A percentile compares a stretch with the other conserved stretches of the same genome.
Conservation (phyloP, 30 jellyfish, hydroid and myxozoan genomes). For the Pelagia noctiluca region DNA sequence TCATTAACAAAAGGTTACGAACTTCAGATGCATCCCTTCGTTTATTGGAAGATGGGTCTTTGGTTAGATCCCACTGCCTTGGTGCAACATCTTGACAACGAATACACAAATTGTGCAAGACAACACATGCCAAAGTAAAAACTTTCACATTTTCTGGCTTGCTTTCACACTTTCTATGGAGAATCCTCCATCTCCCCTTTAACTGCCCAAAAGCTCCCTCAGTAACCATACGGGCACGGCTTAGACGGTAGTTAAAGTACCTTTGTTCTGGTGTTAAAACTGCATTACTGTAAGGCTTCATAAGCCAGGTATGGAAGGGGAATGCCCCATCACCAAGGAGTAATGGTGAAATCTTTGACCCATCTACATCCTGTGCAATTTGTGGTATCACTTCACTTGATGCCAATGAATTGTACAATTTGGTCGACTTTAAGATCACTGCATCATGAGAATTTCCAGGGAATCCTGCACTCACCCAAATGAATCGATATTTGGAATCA, state of each 20-base stretch:
- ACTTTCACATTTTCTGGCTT: slow-evolving; percentile 62
- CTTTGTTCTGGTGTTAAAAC: slow-evolving; percentile 50
- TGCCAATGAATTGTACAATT: slow-evolving; percentile 41
- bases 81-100: slow-evolving; percentile 68
- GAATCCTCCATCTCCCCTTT: slow-evolving; percentile 63
- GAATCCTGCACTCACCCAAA: slow-evolving; percentile 55
- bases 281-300: slow-evolving; percentile 75
- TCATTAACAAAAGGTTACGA: slow-evolving; percentile 42
- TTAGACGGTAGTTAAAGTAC: slow-evolving; percentile 72
- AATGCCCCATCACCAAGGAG: slow-evolving; percentile 77
- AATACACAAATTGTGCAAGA: slow-evolving; percentile 67
- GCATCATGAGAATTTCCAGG: slow-evolving; percentile 68
- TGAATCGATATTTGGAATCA: slow-evolving; percentile 69
- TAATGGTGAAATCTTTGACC: slow-evolving; percentile 42
- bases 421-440: slow-evolving; percentile 57
- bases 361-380: slow-evolving; percentile 56
- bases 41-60: slow-evolving; percentile 59
- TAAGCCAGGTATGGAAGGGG: slow-evolving; percentile 73
- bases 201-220: slow-evolving; percentile 72
- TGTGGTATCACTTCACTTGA: slow-evolving; percentile 45
- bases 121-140: slow-evolving; percentile 72
- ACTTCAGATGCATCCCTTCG: slow-evolving; percentile 45
- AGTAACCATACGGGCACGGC: slow-evolving; percentile 73
- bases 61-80: slow-evolving; percentile 57
- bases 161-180: slow-evolving; percentile 69